Conservation (phyloP, 2,888 invertebrate species). For the Melinopterus prodromus region DNA sequence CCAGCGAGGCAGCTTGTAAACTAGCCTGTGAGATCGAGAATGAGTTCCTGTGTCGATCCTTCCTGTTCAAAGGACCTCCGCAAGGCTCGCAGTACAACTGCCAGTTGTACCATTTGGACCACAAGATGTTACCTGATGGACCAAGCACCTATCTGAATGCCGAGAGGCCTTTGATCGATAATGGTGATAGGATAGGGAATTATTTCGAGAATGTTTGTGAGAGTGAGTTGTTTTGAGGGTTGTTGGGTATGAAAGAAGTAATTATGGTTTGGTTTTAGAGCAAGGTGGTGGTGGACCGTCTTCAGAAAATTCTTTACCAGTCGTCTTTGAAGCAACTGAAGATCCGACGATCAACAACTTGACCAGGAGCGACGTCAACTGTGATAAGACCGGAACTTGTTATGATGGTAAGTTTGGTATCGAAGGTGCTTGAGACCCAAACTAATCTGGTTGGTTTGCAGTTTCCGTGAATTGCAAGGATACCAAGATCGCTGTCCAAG, state of each 20-base stretch:
- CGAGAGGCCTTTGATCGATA: constrained; percentile 89
- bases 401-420: constrained; percentile 78
- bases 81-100: constrained; percentile 86
- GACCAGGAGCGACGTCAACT: constrained; percentile 83
- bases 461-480: constrained; percentile 95
- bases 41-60: constrained; percentile 89
- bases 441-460: constrained; percentile 57
- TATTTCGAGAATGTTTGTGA: constrained; percentile 93
- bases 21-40: constrained; percentile 92
- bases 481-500: constrained; percentile 91
- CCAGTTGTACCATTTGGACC: constrained; percentile 90
- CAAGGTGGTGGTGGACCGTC: constrained; percentile 45
- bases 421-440: not conserved
- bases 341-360: constrained; percentile 77
- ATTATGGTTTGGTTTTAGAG: constrained; percentile 20
- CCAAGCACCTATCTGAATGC: constrained; percentile 91
- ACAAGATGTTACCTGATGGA: constrained; percentile 90
- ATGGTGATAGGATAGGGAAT: constrained; percentile 87
- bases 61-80: constrained; percentile 75
- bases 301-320: constrained; percentile 71
- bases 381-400: constrained; percentile 94
- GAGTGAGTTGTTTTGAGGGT: constrained; percentile 67
- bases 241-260: not conserved
- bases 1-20: constrained; percentile 87
- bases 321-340: constrained; percentile 80